A percentile compares a stretch with the other conserved stretches of the same genome.
phyloP scores from a whole-genome alignment of 2,888 invertebrate species.

The Lasius platythorax region DNA sequence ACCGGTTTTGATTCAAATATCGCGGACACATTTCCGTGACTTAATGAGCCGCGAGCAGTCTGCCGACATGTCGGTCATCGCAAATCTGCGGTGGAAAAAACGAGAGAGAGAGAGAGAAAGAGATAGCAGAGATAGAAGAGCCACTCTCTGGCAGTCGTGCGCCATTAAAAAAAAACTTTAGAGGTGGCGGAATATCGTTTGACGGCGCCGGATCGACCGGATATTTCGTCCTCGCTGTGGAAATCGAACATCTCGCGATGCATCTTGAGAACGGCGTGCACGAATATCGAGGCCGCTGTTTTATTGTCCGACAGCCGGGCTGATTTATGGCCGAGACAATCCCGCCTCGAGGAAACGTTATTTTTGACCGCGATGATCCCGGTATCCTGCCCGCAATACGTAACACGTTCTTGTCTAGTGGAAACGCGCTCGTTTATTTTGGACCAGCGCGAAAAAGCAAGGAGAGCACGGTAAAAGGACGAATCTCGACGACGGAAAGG shows the following conservation, averaged over 20 bases:
- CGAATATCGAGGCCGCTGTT: slow-evolving; percentile 27
- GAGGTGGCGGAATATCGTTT: slow-evolving; percentile 17
- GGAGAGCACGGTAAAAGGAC: slow-evolving; percentile 17
- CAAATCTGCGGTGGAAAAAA: slow-evolving; percentile 22
- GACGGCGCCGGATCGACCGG: slow-evolving; percentile 28
- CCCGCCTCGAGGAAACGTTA: slow-evolving; percentile 41
- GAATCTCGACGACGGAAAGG: slow-evolving; percentile 1
- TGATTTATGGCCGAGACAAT: slow-evolving; percentile 49
- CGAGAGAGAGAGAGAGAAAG: neutral
- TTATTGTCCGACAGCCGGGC: slow-evolving; percentile 41
- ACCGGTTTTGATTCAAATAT: slow-evolving; percentile 32
- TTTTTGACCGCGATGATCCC: slow-evolving; percentile 32
- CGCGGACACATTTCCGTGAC: slow-evolving; percentile 33
- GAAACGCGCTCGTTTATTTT: slow-evolving; percentile 33
- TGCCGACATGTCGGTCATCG: slow-evolving; percentile 32
- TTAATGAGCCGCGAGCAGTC: slow-evolving; percentile 43
- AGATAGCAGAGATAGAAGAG: neutral
- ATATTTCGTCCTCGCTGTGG: slow-evolving; percentile 38
- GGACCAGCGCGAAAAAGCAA: neutral
- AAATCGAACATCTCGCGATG: slow-evolving; percentile 43
- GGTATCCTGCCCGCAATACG: neutral
- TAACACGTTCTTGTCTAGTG: neutral
- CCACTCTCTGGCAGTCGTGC: neutral
- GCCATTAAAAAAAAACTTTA: neutral
- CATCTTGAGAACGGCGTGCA: slow-evolving; percentile 16